Base-by-base conservation (phyloP, 1,140 invertebrate species). In the Penaeus chinensis region DNA sequence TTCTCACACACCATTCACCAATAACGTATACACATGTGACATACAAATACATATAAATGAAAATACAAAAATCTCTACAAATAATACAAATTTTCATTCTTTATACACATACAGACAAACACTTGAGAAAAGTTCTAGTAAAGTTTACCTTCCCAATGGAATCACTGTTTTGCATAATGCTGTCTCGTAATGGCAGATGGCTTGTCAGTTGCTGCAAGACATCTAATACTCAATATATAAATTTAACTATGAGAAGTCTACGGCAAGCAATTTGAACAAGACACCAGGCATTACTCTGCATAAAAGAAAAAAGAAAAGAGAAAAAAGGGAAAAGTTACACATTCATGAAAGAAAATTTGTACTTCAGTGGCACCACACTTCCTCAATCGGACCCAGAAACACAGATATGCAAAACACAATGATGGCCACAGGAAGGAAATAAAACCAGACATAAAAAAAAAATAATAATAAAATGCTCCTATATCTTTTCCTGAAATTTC, bases 261-360 rank as follows among this genome's bases (percentile, higher is more conserved):
- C 10, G 10, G 54, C 54, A 16, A 54, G 54, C 54, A 54, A 54
- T 16, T 0, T 16, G 16, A 54, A 54, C 54, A 16, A 54, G 54
- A 54, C 54, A 54, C 10, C 54, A 1, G 54, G 54, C 54, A 54
- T 54, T 54, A 54, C 54, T 54, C 16, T 54, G 16, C 54, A 54
- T 16, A 54, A 54, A 54, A 8, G 10, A 13, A 54, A 54, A 54
- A 16, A 13, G 10, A 54, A 13, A 54, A 54, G 2, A 16, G 16
- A 16, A 54, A 16, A 65, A 82, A 27, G 71, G 42, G 63, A 82
- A 82, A 82, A 18, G 24, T 42, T 82, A 82, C 47, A 24, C 65
- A 27, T 69, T 37, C 27, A 37, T 47, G 69, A 83, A 83, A 47
- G 42, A 66, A 69, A 83, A 83, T 85, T 85, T 85, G 84, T 85